Base-by-base conservation (phyloP, 2,113 vertebrate genomes). In the Argyrosomus japonicus region DNA sequence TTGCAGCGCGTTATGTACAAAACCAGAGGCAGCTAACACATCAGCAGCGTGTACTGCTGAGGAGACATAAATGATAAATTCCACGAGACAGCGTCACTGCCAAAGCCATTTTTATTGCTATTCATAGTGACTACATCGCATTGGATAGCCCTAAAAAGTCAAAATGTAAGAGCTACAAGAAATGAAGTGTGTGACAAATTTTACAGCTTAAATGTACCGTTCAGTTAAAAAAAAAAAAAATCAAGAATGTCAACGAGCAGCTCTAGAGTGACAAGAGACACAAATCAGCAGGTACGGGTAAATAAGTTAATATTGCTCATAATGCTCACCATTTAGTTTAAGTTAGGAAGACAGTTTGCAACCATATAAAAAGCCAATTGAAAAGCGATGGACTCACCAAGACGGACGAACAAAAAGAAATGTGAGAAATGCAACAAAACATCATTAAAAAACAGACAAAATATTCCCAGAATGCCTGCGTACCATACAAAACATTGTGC, bases 1-100 rank as follows among this genome's bases (percentile, higher is more conserved):
- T 96, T 93, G 94, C 93, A 93, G 77, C 62, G 82, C 32, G 84
- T 72, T 87, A 86, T 93, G 83, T 92, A 93, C 70, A 87, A 8
- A 40, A 40, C 72, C 69, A 92, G 79, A 90, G 91, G 87, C 81
- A 81, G 79, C 87, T 75, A 86, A 86, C 73, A 78, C 81, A 87
- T 77, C 71, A 71, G 71, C 4, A 87, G 58, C 29, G 1, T 6
- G 32, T 32, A 6, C 32, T 6, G 32, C 32, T 56, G 29, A 71
- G 18, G 23, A 57, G 17, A 79, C 47, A 29, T 29, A 51, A 60
- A 15, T 47, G 1, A 51, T 15, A 36, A 74, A 79, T 58, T 64
- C 74, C 56, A 85, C 25, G 53, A 75, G 79, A 64, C 77, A 75
- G 68, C 45, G 45, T 60, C 29, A 53, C 72, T 76, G 78, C 77